A percentile compares a stretch with the other conserved stretches of the same genome.
phyloP scores from a whole-genome alignment of 2,113 vertebrate genomes.

The Barnardius zonarius region DNA sequence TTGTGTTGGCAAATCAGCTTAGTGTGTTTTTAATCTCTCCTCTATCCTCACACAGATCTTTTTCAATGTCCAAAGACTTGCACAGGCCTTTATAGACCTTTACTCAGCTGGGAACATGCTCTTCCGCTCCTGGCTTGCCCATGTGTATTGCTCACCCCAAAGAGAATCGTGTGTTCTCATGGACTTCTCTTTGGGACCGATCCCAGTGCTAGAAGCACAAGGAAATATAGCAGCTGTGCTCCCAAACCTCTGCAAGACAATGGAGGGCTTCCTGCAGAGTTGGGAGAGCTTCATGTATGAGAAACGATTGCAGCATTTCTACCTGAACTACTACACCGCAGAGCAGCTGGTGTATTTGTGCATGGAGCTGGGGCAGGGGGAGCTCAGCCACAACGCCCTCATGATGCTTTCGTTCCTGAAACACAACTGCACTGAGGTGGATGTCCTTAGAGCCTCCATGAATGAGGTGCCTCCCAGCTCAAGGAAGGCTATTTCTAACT shows the following conservation, averaged over 20 bases:
- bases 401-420: constrained; percentile 91
- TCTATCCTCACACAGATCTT: constrained; percentile 78
- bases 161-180: constrained; percentile 67
- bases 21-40: neutral
- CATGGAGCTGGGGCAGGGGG: constrained; percentile 68
- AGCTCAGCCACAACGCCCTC: constrained; percentile 72
- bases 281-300: constrained; percentile 83
- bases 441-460: neutral
- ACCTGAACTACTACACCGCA: constrained; percentile 90
- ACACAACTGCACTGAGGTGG: constrained; percentile 67
- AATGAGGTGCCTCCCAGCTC: neutral
- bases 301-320: constrained; percentile 81
- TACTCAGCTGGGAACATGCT: constrained; percentile 87
- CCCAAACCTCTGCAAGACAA: constrained; percentile 81
- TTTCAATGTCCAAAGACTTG: constrained; percentile 83
- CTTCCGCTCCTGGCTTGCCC: constrained; percentile 84
- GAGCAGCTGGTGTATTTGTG: constrained; percentile 91
- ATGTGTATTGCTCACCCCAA: constrained; percentile 73
- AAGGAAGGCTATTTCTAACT: neutral
- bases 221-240: constrained; percentile 76
- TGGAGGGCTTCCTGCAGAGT: constrained; percentile 82
- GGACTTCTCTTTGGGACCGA: constrained; percentile 76
- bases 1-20: neutral
- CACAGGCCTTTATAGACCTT: constrained; percentile 85
- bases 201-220: constrained; percentile 60